A percentile compares a stretch with the other conserved stretches of the same genome.
Evolutionary conservation across 1,140 invertebrate species (phyloP).

Genomic region (Lithobius niger): DNA sequence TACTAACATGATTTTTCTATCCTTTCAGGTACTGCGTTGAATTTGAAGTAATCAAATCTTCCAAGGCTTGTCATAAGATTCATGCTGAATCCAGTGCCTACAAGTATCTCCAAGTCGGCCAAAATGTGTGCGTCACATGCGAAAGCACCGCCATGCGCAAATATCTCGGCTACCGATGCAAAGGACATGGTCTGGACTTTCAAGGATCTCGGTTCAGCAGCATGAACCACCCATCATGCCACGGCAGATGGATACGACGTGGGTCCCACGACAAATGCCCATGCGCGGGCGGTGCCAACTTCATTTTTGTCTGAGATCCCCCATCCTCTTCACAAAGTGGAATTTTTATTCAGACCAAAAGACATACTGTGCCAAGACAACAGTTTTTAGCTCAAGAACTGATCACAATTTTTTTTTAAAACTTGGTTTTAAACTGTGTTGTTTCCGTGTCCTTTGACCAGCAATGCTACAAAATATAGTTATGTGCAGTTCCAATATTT

Average conservation of each 20-base stretch:
- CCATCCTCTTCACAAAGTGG: neutral
- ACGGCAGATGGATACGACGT: slow-evolving; percentile 59
- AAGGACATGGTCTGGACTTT: slow-evolving; percentile 55
- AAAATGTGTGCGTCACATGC: slow-evolving; percentile 56
- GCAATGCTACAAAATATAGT: neutral
- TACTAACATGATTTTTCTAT: no score
- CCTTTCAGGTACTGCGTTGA: slow-evolving; percentile 59
- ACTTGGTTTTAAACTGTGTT: neutral
- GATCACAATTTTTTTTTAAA: neutral
- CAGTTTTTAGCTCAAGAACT: neutral
- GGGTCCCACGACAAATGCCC: slow-evolving; percentile 11
- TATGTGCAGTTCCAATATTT: no score
- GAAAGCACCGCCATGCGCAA: slow-evolving; percentile 56
- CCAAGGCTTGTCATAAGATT: slow-evolving; percentile 61
- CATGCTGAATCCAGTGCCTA: slow-evolving; percentile 35
- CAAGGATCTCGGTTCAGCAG: slow-evolving; percentile 60
- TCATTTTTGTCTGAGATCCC: slow-evolving; percentile 23
- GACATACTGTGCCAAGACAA: neutral
- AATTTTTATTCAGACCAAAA: neutral
- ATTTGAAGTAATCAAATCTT: slow-evolving; percentile 62
- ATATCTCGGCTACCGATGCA: slow-evolving; percentile 55
- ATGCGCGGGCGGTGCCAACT: slow-evolving; percentile 20
- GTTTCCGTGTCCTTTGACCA: neutral
- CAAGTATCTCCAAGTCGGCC: slow-evolving; percentile 46
- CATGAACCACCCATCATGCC: slow-evolving; percentile 58